A percentile compares a stretch with the other conserved stretches of the same genome.
Evolutionary conservation across 2,797 vertebrate species (phyloP).

Genomic region (Channa striata): DNA sequence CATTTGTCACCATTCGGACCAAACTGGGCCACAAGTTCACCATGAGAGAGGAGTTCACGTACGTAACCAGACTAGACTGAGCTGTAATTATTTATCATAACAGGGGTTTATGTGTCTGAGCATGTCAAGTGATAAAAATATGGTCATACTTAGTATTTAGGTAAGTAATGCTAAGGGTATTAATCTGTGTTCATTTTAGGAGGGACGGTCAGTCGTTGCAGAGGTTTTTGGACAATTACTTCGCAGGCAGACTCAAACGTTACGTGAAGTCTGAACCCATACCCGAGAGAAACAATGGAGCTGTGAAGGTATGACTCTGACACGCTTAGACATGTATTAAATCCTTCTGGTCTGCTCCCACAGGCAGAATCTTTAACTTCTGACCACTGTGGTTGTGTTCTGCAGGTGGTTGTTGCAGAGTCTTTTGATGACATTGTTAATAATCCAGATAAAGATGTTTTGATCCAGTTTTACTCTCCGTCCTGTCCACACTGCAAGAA

Average conservation of each 20-base stretch:
- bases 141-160: too few relatives aligned
- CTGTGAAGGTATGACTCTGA: constrained; percentile 78
- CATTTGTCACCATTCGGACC: constrained; percentile 81
- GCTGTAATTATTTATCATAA: too few relatives aligned
- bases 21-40: constrained; percentile 83
- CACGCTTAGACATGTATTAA: too few relatives aligned
- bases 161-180: too few relatives aligned
- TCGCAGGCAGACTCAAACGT: constrained; percentile 80
- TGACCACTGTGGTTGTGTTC: background rate
- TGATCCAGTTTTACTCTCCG: constrained; percentile 84
- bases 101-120: background rate
- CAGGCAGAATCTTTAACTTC: background rate
- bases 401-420: constrained; percentile 83
- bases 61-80: constrained; percentile 38
- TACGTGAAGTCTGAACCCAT: constrained; percentile 83
- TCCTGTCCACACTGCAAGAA: constrained; percentile 83
- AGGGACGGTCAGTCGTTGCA: constrained; percentile 81
- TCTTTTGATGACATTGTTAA: constrained; percentile 81
- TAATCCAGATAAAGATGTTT: constrained; percentile 76
- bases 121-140: too few relatives aligned
- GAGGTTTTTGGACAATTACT: constrained; percentile 83
- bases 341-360: background rate
- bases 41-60: constrained; percentile 89
- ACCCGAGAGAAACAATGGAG: constrained; percentile 78
- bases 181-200: constrained; percentile 62